These are phyloP conservation scores for Spodoptera exigua DNA, from an alignment of 2,888 invertebrate species.

Conservation along the genomic window DNA sequence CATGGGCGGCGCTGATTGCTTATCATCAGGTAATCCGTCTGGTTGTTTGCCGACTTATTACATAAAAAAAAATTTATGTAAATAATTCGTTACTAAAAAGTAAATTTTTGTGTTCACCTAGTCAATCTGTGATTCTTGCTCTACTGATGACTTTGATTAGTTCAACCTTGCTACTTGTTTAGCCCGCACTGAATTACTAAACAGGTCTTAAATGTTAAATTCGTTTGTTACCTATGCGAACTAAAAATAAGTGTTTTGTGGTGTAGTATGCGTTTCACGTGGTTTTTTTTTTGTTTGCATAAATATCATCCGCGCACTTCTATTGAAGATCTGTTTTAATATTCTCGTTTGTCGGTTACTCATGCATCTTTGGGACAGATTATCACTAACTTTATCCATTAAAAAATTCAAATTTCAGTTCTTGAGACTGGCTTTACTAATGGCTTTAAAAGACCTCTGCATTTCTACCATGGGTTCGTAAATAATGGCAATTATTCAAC, in stretches of 20 bases:
- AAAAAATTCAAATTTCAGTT: not conserved
- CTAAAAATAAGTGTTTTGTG: conserved; percentile 41
- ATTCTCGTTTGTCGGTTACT: not conserved
- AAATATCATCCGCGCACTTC: not conserved
- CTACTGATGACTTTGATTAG: conserved; percentile 43
- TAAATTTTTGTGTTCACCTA: conserved; percentile 11
- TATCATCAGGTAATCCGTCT: too few relatives aligned
- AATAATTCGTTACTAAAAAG: conserved; percentile 27
- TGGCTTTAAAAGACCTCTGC: conserved; percentile 9
- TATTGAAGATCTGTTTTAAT: not conserved
- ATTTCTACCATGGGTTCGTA: conserved; percentile 19
- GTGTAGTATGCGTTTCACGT: conserved; percentile 1
- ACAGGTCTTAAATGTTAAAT: conserved; percentile 41
- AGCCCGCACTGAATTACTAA: conserved; percentile 39
- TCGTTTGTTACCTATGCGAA: conserved; percentile 32
- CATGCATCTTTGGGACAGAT: too few relatives aligned
- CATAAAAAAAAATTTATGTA: too few relatives aligned
- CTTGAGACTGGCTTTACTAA: not conserved
- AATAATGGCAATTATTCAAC: conserved; percentile 52
- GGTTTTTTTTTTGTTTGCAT: not conserved
- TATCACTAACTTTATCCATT: too few relatives aligned
- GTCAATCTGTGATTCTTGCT: conserved; percentile 52
- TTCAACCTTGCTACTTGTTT: conserved; percentile 57
- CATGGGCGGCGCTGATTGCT: too few relatives aligned
- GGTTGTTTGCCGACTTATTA: too few relatives aligned